Percentiles rank a stretch among this genome's conserved stretches.
Evolutionary conservation across 2,113 vertebrate genomes (phyloP).

Genomic region (Phyllostomus hastatus): DNA sequence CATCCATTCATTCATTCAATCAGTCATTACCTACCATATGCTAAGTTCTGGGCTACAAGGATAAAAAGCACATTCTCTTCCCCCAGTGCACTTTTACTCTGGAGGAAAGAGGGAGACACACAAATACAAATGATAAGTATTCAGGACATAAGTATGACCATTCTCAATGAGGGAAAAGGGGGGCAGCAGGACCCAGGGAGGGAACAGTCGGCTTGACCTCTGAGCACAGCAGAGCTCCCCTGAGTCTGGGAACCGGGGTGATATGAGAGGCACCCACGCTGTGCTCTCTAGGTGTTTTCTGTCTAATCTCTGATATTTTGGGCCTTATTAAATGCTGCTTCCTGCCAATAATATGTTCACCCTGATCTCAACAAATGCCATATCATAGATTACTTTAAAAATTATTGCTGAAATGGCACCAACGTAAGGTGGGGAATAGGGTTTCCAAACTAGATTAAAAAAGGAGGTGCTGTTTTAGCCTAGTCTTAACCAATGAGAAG

Average conservation of each 20-base stretch:
- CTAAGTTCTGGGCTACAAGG: background rate
- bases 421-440: background rate
- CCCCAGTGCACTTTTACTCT: background rate
- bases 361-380: background rate
- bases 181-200: background rate
- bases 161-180: accelerated
- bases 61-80: background rate
- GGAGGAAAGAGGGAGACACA: background rate
- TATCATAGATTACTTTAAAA: background rate
- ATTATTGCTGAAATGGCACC: background rate
- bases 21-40: background rate
- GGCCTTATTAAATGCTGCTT: background rate
- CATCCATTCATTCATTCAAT: background rate
- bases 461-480: background rate
- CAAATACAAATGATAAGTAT: background rate
- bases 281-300: background rate
- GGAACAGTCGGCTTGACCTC: background rate
- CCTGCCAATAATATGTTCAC: background rate
- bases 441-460: background rate
- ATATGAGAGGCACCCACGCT: accelerated
- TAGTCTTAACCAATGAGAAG: background rate
- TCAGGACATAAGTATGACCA: background rate
- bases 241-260: background rate
- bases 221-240: background rate
- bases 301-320: background rate